Percentiles rank a stretch among this genome's conserved stretches.
Conservation (phyloP, 2,797 vertebrate species). For the Parotocinclus haroldoi region DNA sequence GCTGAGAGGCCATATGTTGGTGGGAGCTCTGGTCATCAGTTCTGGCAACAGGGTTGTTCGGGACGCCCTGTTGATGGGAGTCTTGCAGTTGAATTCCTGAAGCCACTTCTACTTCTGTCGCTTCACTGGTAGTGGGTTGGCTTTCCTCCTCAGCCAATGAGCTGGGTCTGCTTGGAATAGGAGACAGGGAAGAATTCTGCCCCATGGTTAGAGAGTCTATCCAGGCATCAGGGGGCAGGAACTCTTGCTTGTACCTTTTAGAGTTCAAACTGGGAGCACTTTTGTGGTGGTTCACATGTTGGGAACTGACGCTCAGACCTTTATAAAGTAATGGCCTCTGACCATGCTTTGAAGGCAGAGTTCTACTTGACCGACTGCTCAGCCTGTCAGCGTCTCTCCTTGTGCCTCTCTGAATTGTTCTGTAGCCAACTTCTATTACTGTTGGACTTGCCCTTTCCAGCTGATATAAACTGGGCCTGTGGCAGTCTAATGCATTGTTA, state of each 20-base stretch:
- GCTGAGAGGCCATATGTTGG: constrained; percentile 11
- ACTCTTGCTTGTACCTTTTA: constrained; percentile 48
- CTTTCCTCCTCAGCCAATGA: constrained; percentile 41
- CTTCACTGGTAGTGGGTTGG: constrained; percentile 16
- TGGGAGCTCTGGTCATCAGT: constrained; percentile 35
- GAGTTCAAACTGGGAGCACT: constrained; percentile 65
- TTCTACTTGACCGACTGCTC: constrained; percentile 28
- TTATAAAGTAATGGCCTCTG: constrained; percentile 42
- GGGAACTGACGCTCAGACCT: constrained; percentile 32
- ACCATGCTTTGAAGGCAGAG: constrained; percentile 14
- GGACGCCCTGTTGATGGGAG: constrained; percentile 29
- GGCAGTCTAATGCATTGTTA: constrained; percentile 23
- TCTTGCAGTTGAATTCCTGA: constrained; percentile 30
- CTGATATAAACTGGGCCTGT: constrained; percentile 33
- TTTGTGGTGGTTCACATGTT: constrained; percentile 49
- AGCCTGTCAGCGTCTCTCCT: constrained; percentile 20
- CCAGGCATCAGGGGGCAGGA: constrained; percentile 71
- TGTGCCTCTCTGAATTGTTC: constrained; percentile 13
- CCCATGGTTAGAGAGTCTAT: constrained; percentile 68
- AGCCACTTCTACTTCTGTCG: constrained; percentile 33
- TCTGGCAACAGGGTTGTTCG: constrained; percentile 26
- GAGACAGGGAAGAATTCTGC: constrained; percentile 48
- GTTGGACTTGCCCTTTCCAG: constrained; percentile 15
- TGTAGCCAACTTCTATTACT: constrained; percentile 18
- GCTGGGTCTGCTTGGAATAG: constrained; percentile 31